Evolutionary conservation across 2,113 vertebrate species (phyloP), one percentile per base, ranked within the genome.

Genomic region (Gadus chalcogrammus): DNA sequence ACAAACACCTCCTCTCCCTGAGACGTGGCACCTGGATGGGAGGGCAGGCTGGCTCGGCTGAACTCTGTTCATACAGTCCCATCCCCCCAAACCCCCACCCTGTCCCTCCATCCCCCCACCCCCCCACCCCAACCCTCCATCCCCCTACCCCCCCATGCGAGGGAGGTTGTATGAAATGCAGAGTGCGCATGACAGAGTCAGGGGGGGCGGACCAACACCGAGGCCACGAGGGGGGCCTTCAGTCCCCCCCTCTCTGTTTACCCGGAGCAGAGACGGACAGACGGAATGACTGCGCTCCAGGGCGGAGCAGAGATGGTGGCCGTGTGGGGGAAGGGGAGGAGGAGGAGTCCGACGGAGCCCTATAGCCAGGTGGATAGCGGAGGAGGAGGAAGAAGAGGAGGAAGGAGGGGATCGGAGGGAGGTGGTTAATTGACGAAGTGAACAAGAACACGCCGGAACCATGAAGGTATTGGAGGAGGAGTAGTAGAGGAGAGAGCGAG

Each of bases 11-110:
- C 74, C 84, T 80, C 88, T 77, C 85, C 79, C 68, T 70, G 75
- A 89, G 84, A 91, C 88, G 83, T 79, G 70, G 71, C 70, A 42
- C 38, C 61, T 52, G 84, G 86, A 88, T 88, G 85, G 90, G 8
- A 9, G 42, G 42, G 42, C 42, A 12, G 84, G 84, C 61, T 68
- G 65, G 42, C 70, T 87, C 82, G 83, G 70, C 67, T 70, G 75
- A 61, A 31, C 53, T 31, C 62, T 67, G 67, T 68, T 75, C 82
- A 48, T 2, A 48, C 42, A 48, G 8, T 85, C 78, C 28, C 78
- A 69, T 69, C 66, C 71, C 76, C 63, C 35, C 53, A 38, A 61
- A 67, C 69, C 67, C 66, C 72, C 27, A 73, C 79, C 60, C 83
- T 79, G 16, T 4, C 8, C 64, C 84, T 76, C 82, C 81, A 38